Evolutionary conservation across 2,797 vertebrate genomes (phyloP), one percentile per base, ranked within the genome.

Genomic region (Echeneis naucrates): DNA sequence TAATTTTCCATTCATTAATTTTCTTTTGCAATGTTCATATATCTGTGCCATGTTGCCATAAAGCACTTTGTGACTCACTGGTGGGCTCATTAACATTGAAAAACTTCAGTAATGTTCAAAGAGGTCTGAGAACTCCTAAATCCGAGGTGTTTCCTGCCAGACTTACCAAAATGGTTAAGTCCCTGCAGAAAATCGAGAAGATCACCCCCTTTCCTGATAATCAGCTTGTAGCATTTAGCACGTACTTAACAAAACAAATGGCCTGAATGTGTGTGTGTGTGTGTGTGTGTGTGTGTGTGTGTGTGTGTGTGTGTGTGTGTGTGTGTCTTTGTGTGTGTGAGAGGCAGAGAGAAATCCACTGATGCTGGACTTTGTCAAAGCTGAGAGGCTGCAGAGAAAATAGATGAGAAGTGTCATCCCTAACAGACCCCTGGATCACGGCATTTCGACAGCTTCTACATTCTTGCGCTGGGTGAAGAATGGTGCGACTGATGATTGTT

Each of bases 241-340:
- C 87, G 83, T 94, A 94, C 95, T 96, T 95, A 96, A 95, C 93
- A 95, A 95, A 96, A 96, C 96, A 98, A 96, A 98, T 96, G 96
- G 95, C 80, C 87, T 78, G 16, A 57, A 54, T 80, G 63, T 57
- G 63, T 27, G 69, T 59, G 74, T 58, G 42, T 62, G 68, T 56
- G 63, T 53, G 81, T 64, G 78, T 47, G 80, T 42, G 62, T 54
- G 72, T 62, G 70, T 44, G 72, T 26, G 64, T 19, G 62, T 56
- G 63, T 53, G 81, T 64, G 78, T 47, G 80, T 80, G 63, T 57
- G 63, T 27, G 69, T 59, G 74, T 58, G 42, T 62, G 68, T 56
- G 63, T 53, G 81, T 64, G 78, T 47, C 80, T 42, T 62, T 54
- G 72, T 62, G 70, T 44, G 72, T 26, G 64, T 19, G 62, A 48